These are phyloP conservation scores for Bimastos eiseni DNA, from an alignment of 2,888 invertebrate genomes.

Conservation along the genomic window DNA sequence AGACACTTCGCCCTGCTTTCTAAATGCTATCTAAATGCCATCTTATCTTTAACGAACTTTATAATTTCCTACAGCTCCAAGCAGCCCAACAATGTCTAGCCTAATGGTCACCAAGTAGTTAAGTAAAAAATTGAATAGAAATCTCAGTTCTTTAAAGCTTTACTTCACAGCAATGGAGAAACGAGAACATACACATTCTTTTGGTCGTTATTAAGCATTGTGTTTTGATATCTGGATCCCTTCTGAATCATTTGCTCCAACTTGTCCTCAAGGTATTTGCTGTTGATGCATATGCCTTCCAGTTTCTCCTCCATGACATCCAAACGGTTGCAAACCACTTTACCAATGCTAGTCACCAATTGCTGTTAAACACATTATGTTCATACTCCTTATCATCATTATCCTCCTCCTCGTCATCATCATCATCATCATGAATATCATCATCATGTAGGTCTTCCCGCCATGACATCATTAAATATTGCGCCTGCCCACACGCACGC, in stretches of 20 bases:
- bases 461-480: no score
- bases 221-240: background rate
- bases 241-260: slow-evolving; percentile 48
- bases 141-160: no score
- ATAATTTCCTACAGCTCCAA: no score
- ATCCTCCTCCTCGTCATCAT: background rate
- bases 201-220: background rate
- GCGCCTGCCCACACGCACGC: no score
- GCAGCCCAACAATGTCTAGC: no score
- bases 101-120: no score
- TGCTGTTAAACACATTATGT: slow-evolving; percentile 53
- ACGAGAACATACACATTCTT: background rate
- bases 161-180: no score
- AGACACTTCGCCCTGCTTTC: no score
- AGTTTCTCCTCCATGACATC: slow-evolving; percentile 57
- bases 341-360: slow-evolving; percentile 59
- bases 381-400: background rate
- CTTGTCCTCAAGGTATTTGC: slow-evolving; percentile 57
- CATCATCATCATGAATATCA: background rate
- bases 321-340: slow-evolving; percentile 57
- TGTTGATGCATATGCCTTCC: slow-evolving; percentile 48
- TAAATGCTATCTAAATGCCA: no score
- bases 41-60: no score
- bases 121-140: no score
- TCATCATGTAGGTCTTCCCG: no score